Evolutionary conservation across 2,797 vertebrate species (phyloP), one percentile per base, ranked within the genome.

Genomic region (Enteromius afrohamiltoni): DNA sequence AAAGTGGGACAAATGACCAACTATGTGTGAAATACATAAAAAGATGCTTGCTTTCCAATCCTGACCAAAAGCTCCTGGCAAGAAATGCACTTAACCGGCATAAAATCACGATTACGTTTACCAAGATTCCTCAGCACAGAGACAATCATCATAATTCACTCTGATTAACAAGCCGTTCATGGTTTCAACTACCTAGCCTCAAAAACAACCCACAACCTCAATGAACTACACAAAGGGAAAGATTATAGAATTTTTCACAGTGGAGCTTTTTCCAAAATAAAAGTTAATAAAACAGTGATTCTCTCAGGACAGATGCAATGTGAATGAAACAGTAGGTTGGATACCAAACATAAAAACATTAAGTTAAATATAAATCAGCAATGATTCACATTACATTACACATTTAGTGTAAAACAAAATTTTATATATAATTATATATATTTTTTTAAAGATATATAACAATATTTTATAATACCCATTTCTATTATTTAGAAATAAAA

Each of bases 341-440:
- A 86, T 89, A 85, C 89, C 82, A 92, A 91, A 90, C 89, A 86
- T 82, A 83, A 81, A 82, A 91, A 70, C 88, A 79, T 87, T 85
- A 83, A 87, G 81, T 84, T 79, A 92, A 92, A 91, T 89, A 90
- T 89, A 92, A 92, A 92, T 89, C 86, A 93, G 91, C 91, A 93
- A 92, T 84, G 23, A 92, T 88, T 93, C 90, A 93, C 93, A 94
- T 93, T 92, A 93, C 91, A 92, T 91, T 90, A 94, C 91, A 93
- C 90, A 87, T 91, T 88, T 40, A 84, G 69, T 86, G 65, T 88
- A 83, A 81, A 88, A 83, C 84, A 92, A 87, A 88, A 88, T 81
- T 79, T 79, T 79, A 86, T 68, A 88, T 67, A 88, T 85, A 77
- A 55, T 64, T 86, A 85, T 83, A 86, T 55, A 58, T 19, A 19